Conservation (phyloP, 2,888 invertebrate genomes). For the Thera britannica region DNA sequence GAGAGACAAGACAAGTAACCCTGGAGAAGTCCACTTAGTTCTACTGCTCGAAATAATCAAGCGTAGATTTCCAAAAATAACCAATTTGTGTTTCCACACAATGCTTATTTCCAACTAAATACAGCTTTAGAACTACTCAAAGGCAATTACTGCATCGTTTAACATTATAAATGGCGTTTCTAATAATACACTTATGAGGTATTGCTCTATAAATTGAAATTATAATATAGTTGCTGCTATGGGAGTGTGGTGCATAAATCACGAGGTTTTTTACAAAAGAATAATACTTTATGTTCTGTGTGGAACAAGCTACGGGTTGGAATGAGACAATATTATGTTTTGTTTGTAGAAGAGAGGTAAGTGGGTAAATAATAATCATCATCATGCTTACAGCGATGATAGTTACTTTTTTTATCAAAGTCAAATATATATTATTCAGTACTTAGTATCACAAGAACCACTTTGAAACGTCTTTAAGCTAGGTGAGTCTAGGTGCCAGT, state of each 20-base stretch:
- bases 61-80: no score
- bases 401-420: no score
- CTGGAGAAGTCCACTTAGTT: no score
- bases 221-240: slow-evolving; percentile 76
- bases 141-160: slow-evolving; percentile 59
- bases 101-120: slow-evolving; percentile 15
- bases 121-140: slow-evolving; percentile 27
- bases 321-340: slow-evolving; percentile 2
- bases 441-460: no score
- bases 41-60: no score
- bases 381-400: not conserved
- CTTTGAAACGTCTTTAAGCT: no score
- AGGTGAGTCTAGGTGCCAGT: no score
- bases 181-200: slow-evolving; percentile 66
- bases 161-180: slow-evolving; percentile 65
- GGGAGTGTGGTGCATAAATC: slow-evolving; percentile 74
- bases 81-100: no score
- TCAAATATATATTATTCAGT: no score
- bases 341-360: not conserved
- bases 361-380: not conserved
- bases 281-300: slow-evolving; percentile 66
- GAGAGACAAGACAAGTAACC: no score
- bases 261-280: slow-evolving; percentile 66
- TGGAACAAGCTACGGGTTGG: slow-evolving; percentile 53
- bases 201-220: slow-evolving; percentile 81